Conservation (phyloP, 2,113 vertebrate genomes). For the Oryzias javanicus region DNA sequence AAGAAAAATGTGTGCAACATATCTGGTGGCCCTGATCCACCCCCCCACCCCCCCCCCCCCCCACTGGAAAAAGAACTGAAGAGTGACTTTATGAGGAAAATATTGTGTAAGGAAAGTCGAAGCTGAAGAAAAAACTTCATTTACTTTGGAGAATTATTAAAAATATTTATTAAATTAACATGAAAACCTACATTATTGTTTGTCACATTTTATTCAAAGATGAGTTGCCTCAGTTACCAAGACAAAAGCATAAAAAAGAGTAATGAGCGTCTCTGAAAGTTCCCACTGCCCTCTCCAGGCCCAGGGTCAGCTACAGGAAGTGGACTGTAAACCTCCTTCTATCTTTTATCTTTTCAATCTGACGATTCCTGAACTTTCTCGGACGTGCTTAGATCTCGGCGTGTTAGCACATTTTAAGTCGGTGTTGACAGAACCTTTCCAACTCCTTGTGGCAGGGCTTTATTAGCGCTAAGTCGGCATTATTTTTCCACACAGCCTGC, state of each 20-base stretch:
- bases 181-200: too few species aligned
- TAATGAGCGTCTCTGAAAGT: neutral
- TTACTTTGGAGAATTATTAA: too few species aligned
- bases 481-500: slow-evolving; percentile 9
- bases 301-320: slow-evolving; percentile 14
- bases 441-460: neutral
- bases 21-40: too few species aligned
- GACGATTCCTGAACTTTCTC: neutral
- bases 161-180: too few species aligned
- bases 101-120: too few species aligned
- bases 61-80: too few species aligned
- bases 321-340: neutral
- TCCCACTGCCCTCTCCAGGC: slow-evolving; percentile 26
- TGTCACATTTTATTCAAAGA: neutral
- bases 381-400: slow-evolving; percentile 10
- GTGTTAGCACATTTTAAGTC: neutral
- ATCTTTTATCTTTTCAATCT: neutral
- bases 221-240: neutral
- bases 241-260: neutral
- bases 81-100: too few species aligned
- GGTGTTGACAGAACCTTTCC: neutral
- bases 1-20: too few species aligned
- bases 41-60: too few species aligned
- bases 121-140: too few species aligned
- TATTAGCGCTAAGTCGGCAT: slow-evolving; percentile 4